Evolutionary conservation across 1,140 invertebrate species (phyloP).

Genomic region (Eciton burchellii): DNA sequence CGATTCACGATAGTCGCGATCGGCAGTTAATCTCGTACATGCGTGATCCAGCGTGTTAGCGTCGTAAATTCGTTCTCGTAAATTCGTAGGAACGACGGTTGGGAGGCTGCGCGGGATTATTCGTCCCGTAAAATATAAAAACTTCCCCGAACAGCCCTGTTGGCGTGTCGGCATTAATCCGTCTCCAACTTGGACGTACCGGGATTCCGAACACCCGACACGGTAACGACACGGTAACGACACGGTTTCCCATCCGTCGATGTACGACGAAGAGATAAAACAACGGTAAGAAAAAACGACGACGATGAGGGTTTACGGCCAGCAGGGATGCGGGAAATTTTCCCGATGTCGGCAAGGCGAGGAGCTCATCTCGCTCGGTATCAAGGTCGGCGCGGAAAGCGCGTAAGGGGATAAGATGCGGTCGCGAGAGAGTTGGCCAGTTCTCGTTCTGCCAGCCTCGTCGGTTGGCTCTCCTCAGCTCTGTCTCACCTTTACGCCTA

Average conservation of each 20-base stretch:
- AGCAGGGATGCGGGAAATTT: conserved; percentile 38
- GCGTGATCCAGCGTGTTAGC: neutral
- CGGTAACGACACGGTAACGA: neutral
- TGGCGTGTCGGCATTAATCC: neutral
- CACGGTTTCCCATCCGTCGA: conserved; percentile 5
- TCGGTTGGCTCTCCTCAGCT: neutral
- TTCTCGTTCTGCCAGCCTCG: neutral
- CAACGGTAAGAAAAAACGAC: conserved; percentile 32
- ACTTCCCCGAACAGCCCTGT: neutral
- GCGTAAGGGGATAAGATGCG: conserved; percentile 5
- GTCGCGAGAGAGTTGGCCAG: neutral
- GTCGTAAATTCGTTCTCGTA: conserved; percentile 7
- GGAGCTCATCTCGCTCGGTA: conserved; percentile 61
- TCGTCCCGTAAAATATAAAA: conserved; percentile 24
- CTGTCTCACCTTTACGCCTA: conserved; percentile 38
- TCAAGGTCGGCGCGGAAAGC: conserved; percentile 2
- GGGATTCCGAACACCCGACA: neutral
- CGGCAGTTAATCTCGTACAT: conserved; percentile 26
- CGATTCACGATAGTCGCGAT: conserved; percentile 3
- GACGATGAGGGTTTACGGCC: conserved; percentile 50
- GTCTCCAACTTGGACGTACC: neutral
- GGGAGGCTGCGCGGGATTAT: neutral
- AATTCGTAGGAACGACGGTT: conserved; percentile 31
- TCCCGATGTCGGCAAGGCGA: conserved; percentile 58
- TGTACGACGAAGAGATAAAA: conserved; percentile 53